Evolutionary conservation across 2,888 invertebrate genomes (phyloP).

Genomic region (Danaus chrysippus): DNA sequence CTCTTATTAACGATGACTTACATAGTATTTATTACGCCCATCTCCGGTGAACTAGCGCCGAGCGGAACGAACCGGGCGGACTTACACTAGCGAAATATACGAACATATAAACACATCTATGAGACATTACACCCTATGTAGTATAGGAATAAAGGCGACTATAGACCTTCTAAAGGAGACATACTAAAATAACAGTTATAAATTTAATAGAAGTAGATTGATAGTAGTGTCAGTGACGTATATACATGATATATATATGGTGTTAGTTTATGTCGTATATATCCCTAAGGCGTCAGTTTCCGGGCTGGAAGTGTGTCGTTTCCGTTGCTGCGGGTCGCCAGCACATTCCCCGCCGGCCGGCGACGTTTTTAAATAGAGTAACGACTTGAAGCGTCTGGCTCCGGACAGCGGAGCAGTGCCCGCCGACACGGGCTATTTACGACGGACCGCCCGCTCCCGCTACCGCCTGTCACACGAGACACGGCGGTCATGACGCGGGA

Average conservation of each 20-base stretch:
- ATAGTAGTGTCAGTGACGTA: slow-evolving; percentile 21
- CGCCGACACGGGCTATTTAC: slow-evolving; percentile 76
- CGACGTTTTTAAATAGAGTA: slow-evolving; percentile 77
- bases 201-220: slow-evolving; percentile 27
- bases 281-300: slow-evolving; percentile 77
- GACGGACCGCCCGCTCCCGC: slow-evolving; percentile 39
- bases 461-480: slow-evolving; percentile 3
- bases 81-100: slow-evolving; percentile 2
- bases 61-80: not conserved
- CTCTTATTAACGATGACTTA: slow-evolving; percentile 69
- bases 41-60: slow-evolving; percentile 62
- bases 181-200: slow-evolving; percentile 27
- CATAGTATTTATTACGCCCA: slow-evolving; percentile 73
- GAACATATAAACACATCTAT: slow-evolving; percentile 20
- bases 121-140: slow-evolving; percentile 11
- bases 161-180: slow-evolving; percentile 21
- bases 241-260: slow-evolving; percentile 28
- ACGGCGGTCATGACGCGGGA: not conserved
- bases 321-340: slow-evolving; percentile 74
- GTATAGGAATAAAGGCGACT: slow-evolving; percentile 7
- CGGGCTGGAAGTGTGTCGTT: slow-evolving; percentile 78
- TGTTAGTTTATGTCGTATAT: slow-evolving; percentile 52
- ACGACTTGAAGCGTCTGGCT: slow-evolving; percentile 73
- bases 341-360: slow-evolving; percentile 66
- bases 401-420: slow-evolving; percentile 75